Conservation (phyloP, 2,797 vertebrate species). For the Octomys mimax region DNA sequence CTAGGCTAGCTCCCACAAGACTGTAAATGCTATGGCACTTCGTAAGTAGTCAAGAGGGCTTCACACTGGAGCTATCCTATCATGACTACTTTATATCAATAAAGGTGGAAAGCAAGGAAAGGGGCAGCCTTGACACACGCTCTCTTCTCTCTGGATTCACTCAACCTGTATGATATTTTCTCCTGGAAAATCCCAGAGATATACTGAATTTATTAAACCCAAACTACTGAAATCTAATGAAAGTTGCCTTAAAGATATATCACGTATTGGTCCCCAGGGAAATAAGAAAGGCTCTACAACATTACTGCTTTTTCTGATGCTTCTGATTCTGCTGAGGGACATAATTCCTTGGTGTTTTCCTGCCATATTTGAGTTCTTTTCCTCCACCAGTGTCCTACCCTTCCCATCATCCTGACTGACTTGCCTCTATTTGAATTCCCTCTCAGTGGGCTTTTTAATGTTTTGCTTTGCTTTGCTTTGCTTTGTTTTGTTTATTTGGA, state of each 20-base stretch:
- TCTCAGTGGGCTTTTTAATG: slow-evolving; percentile 61
- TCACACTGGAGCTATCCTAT: not conserved
- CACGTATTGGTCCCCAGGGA: slow-evolving; percentile 29
- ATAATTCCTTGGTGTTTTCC: slow-evolving; percentile 37
- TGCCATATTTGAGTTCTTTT: slow-evolving; percentile 16
- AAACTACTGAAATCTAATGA: slow-evolving; percentile 57
- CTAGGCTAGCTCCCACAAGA: not conserved
- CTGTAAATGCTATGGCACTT: not conserved
- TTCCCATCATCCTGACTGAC: slow-evolving; percentile 32
- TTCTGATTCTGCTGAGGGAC: slow-evolving; percentile 39
- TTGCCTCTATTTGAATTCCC: slow-evolving; percentile 55
- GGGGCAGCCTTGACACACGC: not conserved
- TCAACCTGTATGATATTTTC: slow-evolving; percentile 29
- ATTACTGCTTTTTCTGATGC: slow-evolving; percentile 49
- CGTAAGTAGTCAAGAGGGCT: not conserved
- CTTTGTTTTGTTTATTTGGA: slow-evolving; percentile 58
- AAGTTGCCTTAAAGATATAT: slow-evolving; percentile 51
- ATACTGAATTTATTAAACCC: slow-evolving; percentile 61
- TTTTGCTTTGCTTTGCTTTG: not conserved
- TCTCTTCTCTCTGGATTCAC: not conserved
- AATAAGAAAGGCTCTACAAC: slow-evolving; percentile 67
- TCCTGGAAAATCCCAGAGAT: slow-evolving; percentile 47
- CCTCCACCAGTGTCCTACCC: not conserved
- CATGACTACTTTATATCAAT: not conserved
- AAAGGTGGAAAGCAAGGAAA: slow-evolving; percentile 53